Evolutionary conservation across 1,140 invertebrate species (phyloP), one percentile per base, ranked within the genome.

Genomic region (Whitmania pigra): DNA sequence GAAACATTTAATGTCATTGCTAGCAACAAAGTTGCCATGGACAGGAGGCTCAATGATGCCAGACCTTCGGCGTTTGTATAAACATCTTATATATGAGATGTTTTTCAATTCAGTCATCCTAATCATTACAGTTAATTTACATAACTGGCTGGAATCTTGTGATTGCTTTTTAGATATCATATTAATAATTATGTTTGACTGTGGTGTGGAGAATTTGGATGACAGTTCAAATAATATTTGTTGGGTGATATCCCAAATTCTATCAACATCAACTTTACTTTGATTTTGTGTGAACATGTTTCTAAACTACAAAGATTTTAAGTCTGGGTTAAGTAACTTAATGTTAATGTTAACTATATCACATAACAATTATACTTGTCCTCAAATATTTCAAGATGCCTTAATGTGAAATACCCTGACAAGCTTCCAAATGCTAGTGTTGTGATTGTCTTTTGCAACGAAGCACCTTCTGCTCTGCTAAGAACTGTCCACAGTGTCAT

Each of bases 361-460:
- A n/a, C n/a, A n/a, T n/a, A n/a, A n/a, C n/a, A 49, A 49, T 49
- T 11, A 11, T 15, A 49, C 2, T 17, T 15, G 0, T 49, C 13
- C 11, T 49, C 2, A 49, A 36, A n/a, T 29, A 22, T 25, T 68
- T 68, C 20, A 22, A 70, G 69, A 2, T 70, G 69, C 69, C 43
- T 18, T 53, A 53, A 36, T 7, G 43, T 53, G 25, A 76, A 73
- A 13, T 88, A 88, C 76, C 77, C 81, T 15, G 78, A 82, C 17
- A 82, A 77, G 13, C 84, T 90, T 29, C 90, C 88, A 74, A 82
- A 80, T 53, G 84, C 87, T 13, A 87, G 85, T 76, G 88, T 94
- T 15, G 85, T 94, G 40, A 87, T 94, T 63, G 92, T 94, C 74
- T 94, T 92, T 83, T 91, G 89, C 78, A 92, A 94, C 80, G 92